A percentile compares a stretch with the other conserved stretches of the same genome.
phyloP scores from a whole-genome alignment of 2,797 vertebrate species.

The Molossus molossus region DNA sequence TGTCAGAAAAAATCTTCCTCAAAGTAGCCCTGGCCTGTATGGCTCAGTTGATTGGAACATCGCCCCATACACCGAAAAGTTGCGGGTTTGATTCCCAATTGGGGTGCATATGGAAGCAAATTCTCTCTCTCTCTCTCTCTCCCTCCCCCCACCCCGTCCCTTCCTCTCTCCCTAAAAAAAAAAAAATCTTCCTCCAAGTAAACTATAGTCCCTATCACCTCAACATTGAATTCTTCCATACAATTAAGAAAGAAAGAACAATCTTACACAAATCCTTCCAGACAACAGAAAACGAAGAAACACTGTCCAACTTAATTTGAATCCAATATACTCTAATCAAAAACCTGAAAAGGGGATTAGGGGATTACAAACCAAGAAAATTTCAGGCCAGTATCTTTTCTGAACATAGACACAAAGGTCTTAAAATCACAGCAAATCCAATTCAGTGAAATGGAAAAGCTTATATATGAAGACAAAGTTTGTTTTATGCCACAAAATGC shows the following conservation, averaged over 20 bases:
- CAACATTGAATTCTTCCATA: slow-evolving; percentile 38
- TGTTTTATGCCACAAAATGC: background rate
- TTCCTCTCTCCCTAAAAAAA: too few relatives aligned
- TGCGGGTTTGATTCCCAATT: background rate
- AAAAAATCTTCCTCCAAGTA: background rate
- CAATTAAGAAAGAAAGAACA: slow-evolving; percentile 53
- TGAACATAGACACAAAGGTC: slow-evolving; percentile 44
- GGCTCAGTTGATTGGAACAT: background rate
- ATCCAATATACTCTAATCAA: background rate
- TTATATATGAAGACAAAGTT: background rate
- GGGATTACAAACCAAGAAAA: background rate
- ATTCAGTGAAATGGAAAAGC: background rate
- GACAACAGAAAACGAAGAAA: slow-evolving; percentile 50
- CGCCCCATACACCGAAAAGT: background rate
- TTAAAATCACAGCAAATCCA: slow-evolving; percentile 65
- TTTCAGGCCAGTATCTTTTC: background rate
- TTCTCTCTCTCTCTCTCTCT: background rate
- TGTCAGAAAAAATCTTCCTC: slow-evolving; percentile 65
- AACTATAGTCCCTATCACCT: slow-evolving; percentile 10
- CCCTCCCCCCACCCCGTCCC: too few relatives aligned
- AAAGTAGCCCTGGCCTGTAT: background rate
- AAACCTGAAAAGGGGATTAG: slow-evolving; percentile 34
- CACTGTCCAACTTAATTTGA: background rate
- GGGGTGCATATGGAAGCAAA: too few relatives aligned
- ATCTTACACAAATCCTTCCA: slow-evolving; percentile 47